Evolutionary conservation across 2,797 vertebrate genomes (phyloP), one percentile per base, ranked within the genome.

Genomic region (Psittacula derbiana): DNA sequence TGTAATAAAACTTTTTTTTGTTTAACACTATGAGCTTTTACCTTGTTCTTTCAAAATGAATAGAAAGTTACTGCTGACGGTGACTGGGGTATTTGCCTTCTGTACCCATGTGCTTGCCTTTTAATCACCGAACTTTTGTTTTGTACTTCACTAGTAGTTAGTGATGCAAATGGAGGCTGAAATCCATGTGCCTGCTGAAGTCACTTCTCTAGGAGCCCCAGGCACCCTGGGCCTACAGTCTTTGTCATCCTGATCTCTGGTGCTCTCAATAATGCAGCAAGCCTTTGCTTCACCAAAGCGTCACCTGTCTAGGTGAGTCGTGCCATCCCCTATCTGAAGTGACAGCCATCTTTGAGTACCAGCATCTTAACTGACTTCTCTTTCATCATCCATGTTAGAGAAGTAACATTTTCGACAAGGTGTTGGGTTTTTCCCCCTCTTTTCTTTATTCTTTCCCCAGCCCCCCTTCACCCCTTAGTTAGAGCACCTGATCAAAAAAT

Each of bases 241-340:
- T 98, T 97, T 97, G 97, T 95, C 93, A 95, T 96, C 96, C 96
- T 96, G 95, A 92, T 97, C 97, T 97, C 95, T 71, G 72, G 91
- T 90, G 85, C 88, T 97, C 97, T 98, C 98, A 97, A 93, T 98
- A 98, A 98, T 97, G 97, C 97, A 97, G 96, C 95, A 97, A 97
- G 96, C 96, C 97, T 97, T 97, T 97, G 97, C 98, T 98, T 98
- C 96, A 96, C 98, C 98, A 97, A 97, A 97, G 98, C 97, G 97
- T 98, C 98, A 98, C 98, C 98, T 99, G 98, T 99, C 99, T 98
- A 97, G 98, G 98, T 99, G 98, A 99, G 98, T 97, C 87, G 98
- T 98, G 98, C 97, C 98, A 93, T 98, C 96, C 97, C 97, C 98
- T 98, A 98, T 98, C 97, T 98, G 98, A 99, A 99, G 99, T 99